A percentile compares a stretch with the other conserved stretches of the same genome.
Conservation (phyloP, 2,113 vertebrate genomes). For the Astatoreochromis straeleni region DNA sequence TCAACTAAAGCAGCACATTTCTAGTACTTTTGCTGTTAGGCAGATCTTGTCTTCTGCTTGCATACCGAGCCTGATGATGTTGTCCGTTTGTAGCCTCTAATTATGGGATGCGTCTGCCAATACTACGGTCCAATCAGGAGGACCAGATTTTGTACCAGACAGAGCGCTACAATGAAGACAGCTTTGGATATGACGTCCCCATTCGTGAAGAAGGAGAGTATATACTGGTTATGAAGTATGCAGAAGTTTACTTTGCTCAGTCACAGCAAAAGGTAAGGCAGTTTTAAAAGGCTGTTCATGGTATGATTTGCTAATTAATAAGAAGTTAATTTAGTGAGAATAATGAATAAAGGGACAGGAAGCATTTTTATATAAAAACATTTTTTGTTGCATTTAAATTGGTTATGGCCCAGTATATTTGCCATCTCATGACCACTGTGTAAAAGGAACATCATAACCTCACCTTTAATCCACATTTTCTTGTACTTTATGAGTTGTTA, state of each 20-base stretch:
- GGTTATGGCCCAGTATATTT: neutral
- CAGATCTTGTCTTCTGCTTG: neutral
- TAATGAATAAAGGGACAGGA: neutral
- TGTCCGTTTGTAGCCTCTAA: constrained; percentile 80
- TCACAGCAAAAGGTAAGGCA: constrained; percentile 92
- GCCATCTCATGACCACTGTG: neutral
- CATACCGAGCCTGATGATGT: neutral
- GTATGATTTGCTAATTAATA: neutral
- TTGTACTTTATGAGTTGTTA: neutral
- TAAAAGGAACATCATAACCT: neutral
- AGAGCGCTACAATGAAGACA: constrained; percentile 95
- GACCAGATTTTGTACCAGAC: constrained; percentile 98
- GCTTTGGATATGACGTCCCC: constrained; percentile 92
- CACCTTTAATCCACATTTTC: neutral
- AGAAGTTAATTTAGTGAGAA: neutral
- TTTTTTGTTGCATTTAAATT: neutral
- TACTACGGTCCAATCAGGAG: constrained; percentile 87
- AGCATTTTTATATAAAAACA: neutral
- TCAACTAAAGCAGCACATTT: neutral
- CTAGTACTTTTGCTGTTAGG: neutral
- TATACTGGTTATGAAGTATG: constrained; percentile 93
- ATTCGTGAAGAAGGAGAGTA: constrained; percentile 96
- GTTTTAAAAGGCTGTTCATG: neutral
- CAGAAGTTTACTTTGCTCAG: constrained; percentile 98
- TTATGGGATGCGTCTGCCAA: constrained; percentile 93